phyloP scores from a whole-genome alignment of 2,888 invertebrate species.

The Drosophila kambysellisi region DNA sequence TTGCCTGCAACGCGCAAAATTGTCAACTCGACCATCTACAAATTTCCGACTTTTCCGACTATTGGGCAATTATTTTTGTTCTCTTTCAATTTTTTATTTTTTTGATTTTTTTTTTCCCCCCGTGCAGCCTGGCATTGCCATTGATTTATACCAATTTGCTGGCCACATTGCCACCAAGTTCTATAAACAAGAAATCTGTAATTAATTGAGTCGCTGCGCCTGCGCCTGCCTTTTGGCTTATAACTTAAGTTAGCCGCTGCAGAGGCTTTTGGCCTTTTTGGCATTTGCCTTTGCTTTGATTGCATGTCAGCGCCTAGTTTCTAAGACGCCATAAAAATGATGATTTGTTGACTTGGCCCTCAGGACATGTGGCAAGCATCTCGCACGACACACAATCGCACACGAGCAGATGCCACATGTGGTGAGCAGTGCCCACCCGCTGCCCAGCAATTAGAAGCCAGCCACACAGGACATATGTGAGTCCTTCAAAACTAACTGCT shows the following conservation, averaged over 20 bases:
- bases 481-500: constrained; percentile 35
- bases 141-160: constrained; percentile 67
- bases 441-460: constrained; percentile 50
- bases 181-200: constrained; percentile 63
- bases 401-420: constrained; percentile 39
- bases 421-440: constrained; percentile 36
- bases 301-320: constrained; percentile 54
- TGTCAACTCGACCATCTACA: constrained; percentile 65
- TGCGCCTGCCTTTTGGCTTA: constrained; percentile 32
- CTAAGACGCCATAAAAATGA: constrained; percentile 43
- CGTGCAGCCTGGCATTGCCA: constrained; percentile 68
- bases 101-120: background rate
- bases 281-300: constrained; percentile 25
- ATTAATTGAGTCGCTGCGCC: constrained; percentile 50
- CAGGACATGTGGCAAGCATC: constrained; percentile 30
- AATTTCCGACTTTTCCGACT: constrained; percentile 35
- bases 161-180: constrained; percentile 41
- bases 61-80: constrained; percentile 27
- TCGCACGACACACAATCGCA: constrained; percentile 1
- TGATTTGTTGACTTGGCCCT: constrained; percentile 31
- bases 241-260: constrained; percentile 22
- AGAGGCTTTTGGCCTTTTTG: constrained; percentile 10
- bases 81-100: constrained; percentile 4
- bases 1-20: constrained; percentile 57
- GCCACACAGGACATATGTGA: constrained; percentile 49